phyloP scores from a whole-genome alignment of 2,888 invertebrate genomes.

The Ophraella communa region DNA sequence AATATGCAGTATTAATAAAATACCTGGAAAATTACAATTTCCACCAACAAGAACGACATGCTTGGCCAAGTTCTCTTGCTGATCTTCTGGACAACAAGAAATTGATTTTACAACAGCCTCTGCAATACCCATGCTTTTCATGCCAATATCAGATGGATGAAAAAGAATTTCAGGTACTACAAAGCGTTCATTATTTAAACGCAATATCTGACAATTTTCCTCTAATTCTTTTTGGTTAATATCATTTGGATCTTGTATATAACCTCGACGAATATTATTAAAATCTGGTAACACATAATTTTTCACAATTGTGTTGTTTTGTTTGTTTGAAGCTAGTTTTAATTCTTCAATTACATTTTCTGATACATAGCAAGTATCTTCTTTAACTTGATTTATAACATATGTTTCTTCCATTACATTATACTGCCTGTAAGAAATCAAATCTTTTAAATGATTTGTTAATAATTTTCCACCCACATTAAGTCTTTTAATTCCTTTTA shows the following conservation, averaged over 20 bases:
- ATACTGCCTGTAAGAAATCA: conserved; percentile 93
- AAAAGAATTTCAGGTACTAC: conserved; percentile 94
- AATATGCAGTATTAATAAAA: no score
- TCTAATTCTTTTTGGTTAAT: conserved; percentile 45
- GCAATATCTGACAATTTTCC: conserved; percentile 71
- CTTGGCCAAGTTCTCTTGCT: conserved; percentile 77
- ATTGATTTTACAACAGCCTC: conserved; percentile 85
- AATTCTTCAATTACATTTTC: conserved; percentile 83
- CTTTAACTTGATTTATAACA: conserved; percentile 98
- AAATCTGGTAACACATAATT: conserved; percentile 98
- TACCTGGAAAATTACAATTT: conserved; percentile 74
- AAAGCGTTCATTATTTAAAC: conserved; percentile 93
- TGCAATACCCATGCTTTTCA: conserved; percentile 88
- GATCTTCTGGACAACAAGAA: conserved; percentile 74
- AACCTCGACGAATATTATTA: conserved; percentile 83
- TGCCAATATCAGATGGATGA: conserved; percentile 92
- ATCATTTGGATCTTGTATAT: conserved; percentile 50
- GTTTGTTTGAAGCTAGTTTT: conserved; percentile 67
- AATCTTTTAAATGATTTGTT: conserved; percentile 97
- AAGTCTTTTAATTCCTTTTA: conserved; percentile 78
- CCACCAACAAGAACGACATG: conserved; percentile 89
- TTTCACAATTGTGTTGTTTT: conserved; percentile 74
- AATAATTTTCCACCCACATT: conserved; percentile 94
- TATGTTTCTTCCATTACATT: conserved; percentile 99
- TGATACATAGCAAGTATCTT: conserved; percentile 95